These are phyloP conservation scores for Lipotes vexillifer DNA, from an alignment of 2,113 vertebrate genomes.

Conservation along the genomic window DNA sequence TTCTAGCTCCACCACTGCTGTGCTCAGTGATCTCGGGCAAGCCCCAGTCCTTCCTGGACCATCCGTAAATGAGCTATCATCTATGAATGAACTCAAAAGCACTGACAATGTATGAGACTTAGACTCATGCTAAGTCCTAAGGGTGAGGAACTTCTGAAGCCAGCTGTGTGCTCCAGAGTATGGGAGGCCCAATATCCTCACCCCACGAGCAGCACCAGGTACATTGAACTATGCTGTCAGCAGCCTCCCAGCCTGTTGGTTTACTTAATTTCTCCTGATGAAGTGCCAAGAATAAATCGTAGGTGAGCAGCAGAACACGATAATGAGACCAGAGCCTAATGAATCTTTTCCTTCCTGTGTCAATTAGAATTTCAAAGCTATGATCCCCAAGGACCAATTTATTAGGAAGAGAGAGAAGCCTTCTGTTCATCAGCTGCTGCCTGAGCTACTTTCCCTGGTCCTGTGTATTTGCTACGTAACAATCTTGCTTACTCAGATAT, in stretches of 20 bases:
- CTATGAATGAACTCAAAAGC: background rate
- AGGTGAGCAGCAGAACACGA: conserved; percentile 78
- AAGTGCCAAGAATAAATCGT: conserved; percentile 80
- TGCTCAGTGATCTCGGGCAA: background rate
- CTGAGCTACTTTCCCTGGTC: conserved; percentile 32
- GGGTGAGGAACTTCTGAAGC: background rate
- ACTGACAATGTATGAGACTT: background rate
- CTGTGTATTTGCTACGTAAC: conserved; percentile 54
- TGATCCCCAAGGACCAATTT: conserved; percentile 79
- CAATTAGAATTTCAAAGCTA: conserved; percentile 84
- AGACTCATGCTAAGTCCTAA: background rate
- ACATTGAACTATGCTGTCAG: conserved; percentile 14
- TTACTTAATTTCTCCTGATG: conserved; percentile 79
- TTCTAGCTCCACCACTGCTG: background rate
- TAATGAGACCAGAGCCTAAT: conserved; percentile 79
- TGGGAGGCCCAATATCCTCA: background rate
- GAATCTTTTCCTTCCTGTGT: conserved; percentile 80
- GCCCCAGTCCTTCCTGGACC: background rate
- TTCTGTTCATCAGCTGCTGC: conserved; percentile 73
- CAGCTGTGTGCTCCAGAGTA: background rate
- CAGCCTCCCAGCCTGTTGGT: conserved; percentile 12
- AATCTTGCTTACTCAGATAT: conserved; percentile 59
- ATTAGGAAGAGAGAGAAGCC: conserved; percentile 71
- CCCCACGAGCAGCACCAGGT: background rate
- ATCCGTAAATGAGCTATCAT: background rate